phyloP scores from a whole-genome alignment of 2,888 invertebrate genomes.

The Electrophaes corylata region DNA sequence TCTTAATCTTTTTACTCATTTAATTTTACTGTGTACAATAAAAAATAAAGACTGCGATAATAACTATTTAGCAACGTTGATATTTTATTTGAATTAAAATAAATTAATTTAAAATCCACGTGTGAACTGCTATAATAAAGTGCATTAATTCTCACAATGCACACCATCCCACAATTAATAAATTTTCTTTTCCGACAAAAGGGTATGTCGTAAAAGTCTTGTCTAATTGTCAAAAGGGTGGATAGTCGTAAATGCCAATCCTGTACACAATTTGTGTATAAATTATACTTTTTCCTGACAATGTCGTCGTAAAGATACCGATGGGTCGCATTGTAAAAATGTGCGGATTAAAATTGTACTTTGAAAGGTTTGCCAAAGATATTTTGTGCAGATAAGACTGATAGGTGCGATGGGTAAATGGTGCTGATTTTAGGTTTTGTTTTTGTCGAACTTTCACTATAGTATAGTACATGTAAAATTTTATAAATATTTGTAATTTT shows the following conservation, averaged over 20 bases:
- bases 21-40: too few species aligned
- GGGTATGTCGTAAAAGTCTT: constrained; percentile 21
- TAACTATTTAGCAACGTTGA: too few species aligned
- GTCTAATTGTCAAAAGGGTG: constrained; percentile 32
- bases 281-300: constrained; percentile 44
- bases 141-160: not conserved
- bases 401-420: constrained; percentile 1
- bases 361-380: constrained; percentile 58
- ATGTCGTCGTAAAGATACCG: constrained; percentile 53
- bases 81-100: too few species aligned
- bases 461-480: too few species aligned
- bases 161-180: constrained; percentile 26
- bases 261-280: constrained; percentile 31
- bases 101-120: constrained; percentile 7
- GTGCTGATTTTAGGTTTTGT: constrained; percentile 1
- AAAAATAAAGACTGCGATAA: too few species aligned
- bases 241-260: constrained; percentile 40
- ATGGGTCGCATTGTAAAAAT: constrained; percentile 52
- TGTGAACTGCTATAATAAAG: constrained; percentile 22
- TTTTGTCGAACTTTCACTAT: too few species aligned
- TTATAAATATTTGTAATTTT: too few species aligned
- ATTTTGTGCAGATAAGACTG: constrained; percentile 14
- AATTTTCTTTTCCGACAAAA: constrained; percentile 26
- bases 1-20: too few species aligned
- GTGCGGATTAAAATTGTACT: constrained; percentile 58